phyloP scores from a whole-genome alignment of 1,140 invertebrate species.

The Cryptotermes secundus region DNA sequence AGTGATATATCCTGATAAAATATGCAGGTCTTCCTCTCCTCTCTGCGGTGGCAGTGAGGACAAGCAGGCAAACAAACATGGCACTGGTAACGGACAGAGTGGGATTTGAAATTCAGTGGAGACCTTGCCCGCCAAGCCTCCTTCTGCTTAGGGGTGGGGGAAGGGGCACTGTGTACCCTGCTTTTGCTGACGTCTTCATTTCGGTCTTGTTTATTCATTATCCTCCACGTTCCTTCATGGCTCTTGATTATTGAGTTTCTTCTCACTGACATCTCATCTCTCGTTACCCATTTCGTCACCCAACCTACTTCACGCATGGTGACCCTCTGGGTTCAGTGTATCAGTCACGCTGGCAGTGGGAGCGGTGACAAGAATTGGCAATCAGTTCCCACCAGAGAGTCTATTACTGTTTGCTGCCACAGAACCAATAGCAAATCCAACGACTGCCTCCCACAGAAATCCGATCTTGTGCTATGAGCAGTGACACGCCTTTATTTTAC shows the following conservation, averaged over 20 bases:
- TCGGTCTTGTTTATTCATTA: conserved; percentile 5
- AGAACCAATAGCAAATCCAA: neutral
- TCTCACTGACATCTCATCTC: neutral
- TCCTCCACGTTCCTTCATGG: neutral
- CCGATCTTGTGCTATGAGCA: neutral
- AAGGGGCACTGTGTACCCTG: no score
- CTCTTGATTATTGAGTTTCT: conserved; percentile 8
- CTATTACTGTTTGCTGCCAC: neutral
- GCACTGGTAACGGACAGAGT: neutral
- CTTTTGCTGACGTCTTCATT: conserved; percentile 3
- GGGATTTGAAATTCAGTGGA: conserved; percentile 7
- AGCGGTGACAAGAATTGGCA: neutral
- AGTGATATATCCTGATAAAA: neutral
- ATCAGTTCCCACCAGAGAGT: neutral
- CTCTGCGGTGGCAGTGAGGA: neutral
- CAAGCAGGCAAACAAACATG: neutral
- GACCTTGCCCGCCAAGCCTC: neutral
- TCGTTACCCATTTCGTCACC: neutral
- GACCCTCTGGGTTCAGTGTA: neutral
- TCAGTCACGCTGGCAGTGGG: neutral
- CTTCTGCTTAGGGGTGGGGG: neutral
- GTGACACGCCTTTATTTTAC: no score
- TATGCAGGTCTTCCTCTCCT: neutral
- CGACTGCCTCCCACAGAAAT: neutral
- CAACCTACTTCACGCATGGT: neutral